Percentiles rank a stretch among this genome's conserved stretches.
Evolutionary conservation across 2,113 vertebrate species (phyloP).

Genomic region (Scolopax mira): DNA sequence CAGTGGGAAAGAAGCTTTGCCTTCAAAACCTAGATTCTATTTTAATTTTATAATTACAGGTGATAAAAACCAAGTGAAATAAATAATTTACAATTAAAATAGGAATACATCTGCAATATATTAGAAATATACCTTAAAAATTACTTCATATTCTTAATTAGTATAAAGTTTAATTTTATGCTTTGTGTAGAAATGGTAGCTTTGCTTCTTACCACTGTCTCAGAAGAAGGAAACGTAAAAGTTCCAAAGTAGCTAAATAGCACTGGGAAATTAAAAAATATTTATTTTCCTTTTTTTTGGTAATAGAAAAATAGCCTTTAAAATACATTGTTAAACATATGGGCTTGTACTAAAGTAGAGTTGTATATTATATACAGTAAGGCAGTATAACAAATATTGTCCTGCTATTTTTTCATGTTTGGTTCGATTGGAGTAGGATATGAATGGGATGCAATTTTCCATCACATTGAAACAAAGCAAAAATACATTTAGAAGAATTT

Average conservation of each 20-base stretch:
- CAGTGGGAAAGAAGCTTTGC: neutral
- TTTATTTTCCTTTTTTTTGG: slow-evolving; percentile 30
- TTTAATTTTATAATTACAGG: neutral
- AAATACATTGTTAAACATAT: slow-evolving; percentile 65
- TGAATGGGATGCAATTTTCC: slow-evolving; percentile 10
- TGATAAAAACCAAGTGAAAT: slow-evolving; percentile 32
- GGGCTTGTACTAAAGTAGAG: slow-evolving; percentile 70
- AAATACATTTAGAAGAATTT: slow-evolving; percentile 18
- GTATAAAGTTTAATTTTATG: slow-evolving; percentile 23
- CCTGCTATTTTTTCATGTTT: slow-evolving; percentile 17
- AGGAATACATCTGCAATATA: slow-evolving; percentile 18
- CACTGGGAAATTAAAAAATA: slow-evolving; percentile 74
- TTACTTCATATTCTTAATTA: slow-evolving; percentile 20
- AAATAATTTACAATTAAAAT: slow-evolving; percentile 37
- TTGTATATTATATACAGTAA: slow-evolving; percentile 77
- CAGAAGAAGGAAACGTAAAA: slow-evolving; percentile 45
- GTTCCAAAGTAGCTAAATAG: slow-evolving; percentile 60
- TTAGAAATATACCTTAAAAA: slow-evolving; percentile 48
- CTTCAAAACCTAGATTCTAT: neutral
- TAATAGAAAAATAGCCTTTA: slow-evolving; percentile 80
- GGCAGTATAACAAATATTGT: slow-evolving; percentile 61
- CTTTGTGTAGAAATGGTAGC: slow-evolving; percentile 25
- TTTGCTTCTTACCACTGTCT: neutral
- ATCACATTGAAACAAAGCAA: slow-evolving; percentile 19
- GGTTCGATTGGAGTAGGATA: neutral